Evolutionary conservation across 1,140 invertebrate species (phyloP), one percentile per base, ranked within the genome.

Genomic region (Halictus rubicundus): DNA sequence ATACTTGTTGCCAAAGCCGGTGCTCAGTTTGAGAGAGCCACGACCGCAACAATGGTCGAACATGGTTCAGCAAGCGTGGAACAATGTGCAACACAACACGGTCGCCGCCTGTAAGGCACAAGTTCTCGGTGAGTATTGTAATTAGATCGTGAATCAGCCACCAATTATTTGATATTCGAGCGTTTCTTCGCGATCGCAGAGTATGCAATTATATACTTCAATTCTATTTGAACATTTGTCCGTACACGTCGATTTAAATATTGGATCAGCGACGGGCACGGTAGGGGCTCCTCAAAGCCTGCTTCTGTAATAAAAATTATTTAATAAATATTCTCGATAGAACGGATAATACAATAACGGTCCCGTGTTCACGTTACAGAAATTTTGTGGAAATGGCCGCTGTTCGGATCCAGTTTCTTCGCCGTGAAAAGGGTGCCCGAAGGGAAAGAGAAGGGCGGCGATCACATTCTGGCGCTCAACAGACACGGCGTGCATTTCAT

Each of bases 381-480:
- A 93, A 97, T 99, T 75, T 93, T 99, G 14, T 97, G 97, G 83
- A 96, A 96, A 86, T 99, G 98, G 98, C 96, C 97, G 57, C 94
- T 99, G 52, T 99, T 99, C 94, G 99, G 99, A 70, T 99, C 98
- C 65, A 98, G 98, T 89, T 99, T 99, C 95, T 99, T 99, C 94
- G 97, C 97, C 4, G 97, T 99, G 32, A 98, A 98, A 91, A 95
- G 96, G 85, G 96, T 97, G 69, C 94, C 95, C n/a, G 97, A 97
- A 91, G 96, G 96, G 92, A 95, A 96, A 81, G 96, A 97, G 85
- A 93, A 94, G 71, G 89, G 89, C 16, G 93, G 93, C 23, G 96
- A 96, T 86, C 96, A 98, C 88, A 98, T 99, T 90, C 93, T 99
- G 87, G 98, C 98, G 32, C 95, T 99, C 46, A 99, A 99, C 93